Base-by-base conservation (phyloP, 2,888 invertebrate species). In the Dasysyrphus tricinctus region DNA sequence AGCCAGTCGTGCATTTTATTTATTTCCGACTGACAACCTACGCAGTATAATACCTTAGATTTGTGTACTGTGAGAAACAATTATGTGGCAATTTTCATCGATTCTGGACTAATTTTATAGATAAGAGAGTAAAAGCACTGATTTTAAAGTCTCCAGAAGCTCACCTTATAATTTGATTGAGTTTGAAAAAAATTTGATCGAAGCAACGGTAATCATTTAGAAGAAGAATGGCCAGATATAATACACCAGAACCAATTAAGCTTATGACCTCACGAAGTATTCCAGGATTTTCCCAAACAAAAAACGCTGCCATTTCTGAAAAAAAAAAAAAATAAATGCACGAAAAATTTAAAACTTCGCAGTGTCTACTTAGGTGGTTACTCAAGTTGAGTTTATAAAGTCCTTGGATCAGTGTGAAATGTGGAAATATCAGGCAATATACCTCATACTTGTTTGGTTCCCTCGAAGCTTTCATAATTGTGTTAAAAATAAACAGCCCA, bases 191-290 rank as follows among this genome's bases (percentile, higher is more conserved):
- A 19, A 72, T 9, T 19, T 9, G 14, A 59, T 59, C 72, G 9
- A 72, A 54, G 11, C 37, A 56, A 16, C 72, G 57, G 12, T 72
- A 72, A 12, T 72, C 72, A 1, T 72, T 72, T 4, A 72, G 57
- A 11, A 72, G 9, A 0, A 72, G 57, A 0, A 56, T 11, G 1
- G 3, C 14, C 32, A 72, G 34, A 12, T 3, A 72, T 3, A 72
- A 12, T 44, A 47, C 2, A 47, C 72, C 12, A 0, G 57, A 34
- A 16, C 8, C 4, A 19, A 72, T 14, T 0, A 72, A 56, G n/a
- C 39, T n/a, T 7, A 69, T 9, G n/a, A 69, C 51, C 29, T 69
- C 69, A 24, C 69, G 69, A 39, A 69, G 51, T 29, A 69, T 39
- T 39, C 69, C 69, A 0, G 69, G 69, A 39, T 51, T 54, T 29